These are phyloP conservation scores for Copsychus sechellarum DNA, from an alignment of 2,113 vertebrate species.

Conservation along the genomic window DNA sequence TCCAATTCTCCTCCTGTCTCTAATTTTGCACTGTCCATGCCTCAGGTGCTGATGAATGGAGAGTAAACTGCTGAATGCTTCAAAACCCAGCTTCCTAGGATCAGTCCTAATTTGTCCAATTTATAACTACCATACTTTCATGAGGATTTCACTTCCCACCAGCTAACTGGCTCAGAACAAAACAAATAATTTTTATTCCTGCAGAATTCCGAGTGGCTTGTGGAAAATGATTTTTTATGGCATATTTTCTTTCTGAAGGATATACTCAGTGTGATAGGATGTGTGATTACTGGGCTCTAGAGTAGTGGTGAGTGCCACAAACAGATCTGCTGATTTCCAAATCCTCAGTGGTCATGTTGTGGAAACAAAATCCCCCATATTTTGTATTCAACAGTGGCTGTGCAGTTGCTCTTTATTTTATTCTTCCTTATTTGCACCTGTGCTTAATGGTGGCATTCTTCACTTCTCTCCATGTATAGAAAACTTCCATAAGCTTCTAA, in stretches of 20 bases:
- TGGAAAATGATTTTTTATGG: neutral
- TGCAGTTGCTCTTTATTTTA: neutral
- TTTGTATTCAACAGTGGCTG: neutral
- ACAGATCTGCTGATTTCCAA: neutral
- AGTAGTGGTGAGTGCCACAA: neutral
- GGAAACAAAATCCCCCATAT: neutral
- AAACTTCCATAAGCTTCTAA: neutral
- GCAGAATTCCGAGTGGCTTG: neutral
- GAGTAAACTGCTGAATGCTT: neutral
- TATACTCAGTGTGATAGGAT: too few relatives aligned
- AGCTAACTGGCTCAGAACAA: neutral
- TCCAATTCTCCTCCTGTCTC: neutral
- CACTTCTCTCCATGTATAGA: neutral
- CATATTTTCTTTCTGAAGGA: neutral
- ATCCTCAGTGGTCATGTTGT: neutral
- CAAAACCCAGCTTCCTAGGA: neutral
- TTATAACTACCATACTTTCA: neutral
- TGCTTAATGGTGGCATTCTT: neutral
- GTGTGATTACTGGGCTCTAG: neutral
- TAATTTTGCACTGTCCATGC: neutral
- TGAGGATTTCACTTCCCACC: neutral
- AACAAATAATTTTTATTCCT: neutral
- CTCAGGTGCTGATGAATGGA: neutral
- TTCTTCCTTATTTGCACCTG: neutral
- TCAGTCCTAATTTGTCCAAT: neutral